These are phyloP conservation scores for Fragum whitleyi DNA, from an alignment of 2,888 invertebrate genomes.

Conservation along the genomic window DNA sequence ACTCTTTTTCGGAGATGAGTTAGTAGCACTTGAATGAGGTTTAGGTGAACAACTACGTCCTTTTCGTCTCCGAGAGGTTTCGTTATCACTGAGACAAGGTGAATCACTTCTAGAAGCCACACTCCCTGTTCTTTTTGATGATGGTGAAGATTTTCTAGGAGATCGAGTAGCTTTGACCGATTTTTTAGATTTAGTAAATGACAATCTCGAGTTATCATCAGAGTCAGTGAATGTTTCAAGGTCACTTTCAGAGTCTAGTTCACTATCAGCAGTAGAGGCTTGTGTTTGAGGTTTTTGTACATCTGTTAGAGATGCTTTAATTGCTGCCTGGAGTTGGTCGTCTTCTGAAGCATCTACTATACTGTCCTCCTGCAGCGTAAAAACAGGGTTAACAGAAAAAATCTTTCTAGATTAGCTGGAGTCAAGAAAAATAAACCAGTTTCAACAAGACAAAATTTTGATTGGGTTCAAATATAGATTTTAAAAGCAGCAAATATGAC, in stretches of 20 bases:
- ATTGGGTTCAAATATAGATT: not conserved
- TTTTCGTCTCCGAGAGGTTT: slow-evolving; percentile 1
- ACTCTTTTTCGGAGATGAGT: slow-evolving; percentile 24
- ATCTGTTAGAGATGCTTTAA: slow-evolving; percentile 85
- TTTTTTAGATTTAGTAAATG: slow-evolving; percentile 56
- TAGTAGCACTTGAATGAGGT: slow-evolving; percentile 21
- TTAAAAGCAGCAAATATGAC: not conserved
- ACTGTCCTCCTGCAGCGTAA: slow-evolving; percentile 11
- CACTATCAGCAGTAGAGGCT: slow-evolving; percentile 54
- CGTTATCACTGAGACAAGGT: slow-evolving; percentile 37
- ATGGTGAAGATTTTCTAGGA: slow-evolving; percentile 39
- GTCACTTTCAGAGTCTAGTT: slow-evolving; percentile 72
- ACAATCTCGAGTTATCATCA: slow-evolving; percentile 68
- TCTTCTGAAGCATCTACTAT: slow-evolving; percentile 85
- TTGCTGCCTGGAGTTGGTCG: slow-evolving; percentile 86
- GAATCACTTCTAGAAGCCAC: slow-evolving; percentile 31
- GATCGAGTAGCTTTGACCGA: not conserved
- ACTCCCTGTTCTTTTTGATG: slow-evolving; percentile 27
- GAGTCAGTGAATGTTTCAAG: slow-evolving; percentile 85
- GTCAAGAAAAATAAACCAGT: not conserved
- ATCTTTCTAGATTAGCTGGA: not conserved
- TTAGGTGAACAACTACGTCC: slow-evolving; percentile 39
- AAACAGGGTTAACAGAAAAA: not conserved
- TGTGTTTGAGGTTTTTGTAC: slow-evolving; percentile 33
- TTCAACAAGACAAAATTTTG: not conserved